Evolutionary conservation across 2,888 invertebrate species (phyloP).

Genomic region (Esperia sulphurella): DNA sequence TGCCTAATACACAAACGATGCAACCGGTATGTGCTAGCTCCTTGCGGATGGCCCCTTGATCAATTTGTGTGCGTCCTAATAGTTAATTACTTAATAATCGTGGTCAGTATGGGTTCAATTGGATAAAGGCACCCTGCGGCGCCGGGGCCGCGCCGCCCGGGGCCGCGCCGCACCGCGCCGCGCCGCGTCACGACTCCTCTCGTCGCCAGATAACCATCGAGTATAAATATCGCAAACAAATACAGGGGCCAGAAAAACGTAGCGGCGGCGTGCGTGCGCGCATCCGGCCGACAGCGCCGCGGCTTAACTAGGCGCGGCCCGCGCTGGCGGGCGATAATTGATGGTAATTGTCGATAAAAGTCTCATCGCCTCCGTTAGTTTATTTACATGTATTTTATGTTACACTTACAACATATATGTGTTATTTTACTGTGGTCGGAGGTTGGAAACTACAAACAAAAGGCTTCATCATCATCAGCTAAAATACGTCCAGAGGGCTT

Average conservation of each 20-base stretch:
- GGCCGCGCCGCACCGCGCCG: background rate
- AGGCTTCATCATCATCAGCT: too few relatives aligned
- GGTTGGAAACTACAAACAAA: too few relatives aligned
- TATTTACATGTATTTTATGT: background rate
- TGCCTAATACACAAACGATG: too few relatives aligned
- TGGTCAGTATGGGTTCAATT: conserved; percentile 27
- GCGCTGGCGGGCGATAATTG: background rate
- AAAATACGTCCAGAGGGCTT: too few relatives aligned
- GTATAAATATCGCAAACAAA: conserved; percentile 21
- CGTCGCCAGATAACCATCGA: background rate
- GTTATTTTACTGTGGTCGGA: too few relatives aligned
- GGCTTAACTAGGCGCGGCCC: conserved; percentile 3
- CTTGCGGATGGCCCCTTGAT: background rate
- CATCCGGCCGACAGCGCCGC: conserved; percentile 23
- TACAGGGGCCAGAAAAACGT: conserved; percentile 16
- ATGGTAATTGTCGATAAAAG: conserved; percentile 1
- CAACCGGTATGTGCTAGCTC: background rate
- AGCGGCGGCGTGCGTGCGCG: conserved; percentile 18
- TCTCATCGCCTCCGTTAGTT: background rate
- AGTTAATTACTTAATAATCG: conserved; percentile 33
- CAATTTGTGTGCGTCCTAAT: conserved; percentile 12
- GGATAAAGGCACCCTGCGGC: conserved; percentile 13
- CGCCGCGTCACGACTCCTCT: background rate
- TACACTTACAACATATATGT: background rate
- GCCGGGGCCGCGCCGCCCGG: background rate